Evolutionary conservation across 1,140 invertebrate species (phyloP), one percentile per base, ranked within the genome.

Genomic region (Magallana angulata): DNA sequence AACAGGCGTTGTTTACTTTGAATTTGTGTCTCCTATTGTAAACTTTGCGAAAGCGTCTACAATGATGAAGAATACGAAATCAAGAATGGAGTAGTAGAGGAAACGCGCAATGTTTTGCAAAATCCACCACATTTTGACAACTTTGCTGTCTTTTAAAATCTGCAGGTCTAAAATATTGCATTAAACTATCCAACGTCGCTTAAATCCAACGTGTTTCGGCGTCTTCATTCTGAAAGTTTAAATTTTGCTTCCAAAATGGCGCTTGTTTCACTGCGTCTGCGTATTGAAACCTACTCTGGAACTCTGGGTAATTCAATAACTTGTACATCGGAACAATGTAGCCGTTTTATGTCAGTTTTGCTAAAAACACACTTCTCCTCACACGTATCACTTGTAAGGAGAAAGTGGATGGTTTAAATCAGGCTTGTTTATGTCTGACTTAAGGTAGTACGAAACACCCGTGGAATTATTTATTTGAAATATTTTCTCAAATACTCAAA

Each of bases 21-120:
- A 85, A 76, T 82, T 87, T 18, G 91, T 91, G 85, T 94, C 92
- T 71, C 89, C 89, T 24, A 94, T 86, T 12, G 89, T 89, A 59
- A 91, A 87, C 86, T 93, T 94, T 7, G 90, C 92, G 85, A 89
- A 89, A 11, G 85, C 60, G 86, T 94, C 93, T 71, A 94, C 90
- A n/a, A 94, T 85, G 71, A 93, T 85, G 82, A 93, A 93, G 59
- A 93, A 91, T 48, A 92, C 87, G 64, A 91, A 92, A 80, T 93
- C 93, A 7, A 93, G 57, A 56, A 91, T 60, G 58, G 88, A 90
- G 88, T 91, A 88, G 59, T 85, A 90, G 11, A 88, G 56, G 12
- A 92, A 86, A 18, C 85, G 87, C 62, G 90, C 89, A 14, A 90
- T 11, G 2, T 48, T 56, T 24, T 85, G 85, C 16, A 93, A 30